Evolutionary conservation across 2,113 vertebrate species (phyloP), one percentile per base, ranked within the genome.

Genomic region (Laterallus jamaicensis): DNA sequence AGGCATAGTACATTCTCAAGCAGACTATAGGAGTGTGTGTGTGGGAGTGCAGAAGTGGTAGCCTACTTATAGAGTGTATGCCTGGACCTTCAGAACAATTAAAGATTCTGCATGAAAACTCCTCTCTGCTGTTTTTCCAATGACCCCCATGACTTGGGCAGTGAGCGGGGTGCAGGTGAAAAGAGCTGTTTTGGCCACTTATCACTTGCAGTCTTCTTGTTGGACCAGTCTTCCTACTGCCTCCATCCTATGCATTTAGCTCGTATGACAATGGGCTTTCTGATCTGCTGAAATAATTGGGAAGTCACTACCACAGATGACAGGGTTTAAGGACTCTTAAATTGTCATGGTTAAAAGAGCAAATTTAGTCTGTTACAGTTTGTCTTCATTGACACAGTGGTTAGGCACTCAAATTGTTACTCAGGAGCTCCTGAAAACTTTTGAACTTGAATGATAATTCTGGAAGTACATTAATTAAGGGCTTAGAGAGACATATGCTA

Each of bases 1-100:
- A 75, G 52, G 44, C 11, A 59, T 14, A 18, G 31, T 0, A 0
- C 4, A 1, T 49, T 19, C 7, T 14, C 31, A 39, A 11, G 32
- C 6, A 31, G 58, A 12, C 44, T 29, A 15, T 6, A 40, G 15
- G 21, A 15, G 14, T 16, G 16, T 5, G 24, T 6, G 11, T 21
- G 18, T 32, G 19, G 31, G 29, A 60, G 16, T 7, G n/a, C 16
- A n/a, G 66, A 56, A 66, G 40, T 11, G 14, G 5, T 39, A 81
- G 17, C 17, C 40, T 28, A n/a, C 26, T 54, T 32, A 21, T 11
- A 52, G 25, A 40, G 28, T 21, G 24, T 10, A 17, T 13, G 24
- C 25, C 15, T 40, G 5, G 39, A 66, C 59, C 60, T 50, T 50
- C 39, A 44, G 39, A 82, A n/a, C 16, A 62, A 44, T 28, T 32